Percentiles rank a stretch among this genome's conserved stretches.
phyloP scores from a whole-genome alignment of 1,140 invertebrate genomes.

The Meteorus sp. region DNA sequence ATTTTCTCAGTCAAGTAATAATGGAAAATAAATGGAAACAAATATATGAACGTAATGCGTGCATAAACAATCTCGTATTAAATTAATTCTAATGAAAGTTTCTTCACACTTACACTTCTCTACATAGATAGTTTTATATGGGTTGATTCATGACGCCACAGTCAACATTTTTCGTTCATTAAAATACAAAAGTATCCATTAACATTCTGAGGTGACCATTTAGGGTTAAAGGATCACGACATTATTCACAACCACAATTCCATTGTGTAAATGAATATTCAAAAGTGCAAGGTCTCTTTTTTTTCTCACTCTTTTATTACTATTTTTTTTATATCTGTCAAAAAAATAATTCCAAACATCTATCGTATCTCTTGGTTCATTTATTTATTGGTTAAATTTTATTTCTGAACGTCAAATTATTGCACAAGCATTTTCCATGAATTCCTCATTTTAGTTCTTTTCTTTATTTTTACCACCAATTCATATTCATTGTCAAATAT shows the following conservation, averaged over 20 bases:
- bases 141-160: not conserved
- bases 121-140: too few relatives aligned
- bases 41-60: not conserved
- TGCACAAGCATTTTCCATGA: too few relatives aligned
- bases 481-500: too few relatives aligned
- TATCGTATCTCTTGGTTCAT: too few relatives aligned
- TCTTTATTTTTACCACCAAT: too few relatives aligned
- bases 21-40: not conserved
- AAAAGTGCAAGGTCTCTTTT: conserved; percentile 12
- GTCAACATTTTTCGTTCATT: conserved; percentile 16
- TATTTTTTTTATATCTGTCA: too few relatives aligned
- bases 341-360: too few relatives aligned
- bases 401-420: too few relatives aligned
- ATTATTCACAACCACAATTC: conserved; percentile 1
- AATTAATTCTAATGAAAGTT: not conserved
- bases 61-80: not conserved
- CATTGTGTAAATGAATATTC: conserved; percentile 16
- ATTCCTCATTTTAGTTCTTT: too few relatives aligned
- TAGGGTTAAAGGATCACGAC: conserved; percentile 16
- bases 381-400: too few relatives aligned
- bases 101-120: too few relatives aligned
- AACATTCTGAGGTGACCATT: conserved; percentile 16
- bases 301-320: too few relatives aligned
- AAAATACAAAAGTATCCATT: conserved; percentile 22
- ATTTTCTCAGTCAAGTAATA: not conserved